Evolutionary conservation across 2,888 invertebrate species (phyloP), one percentile per base, ranked within the genome.

Genomic region (Hypomecis atomaria): DNA sequence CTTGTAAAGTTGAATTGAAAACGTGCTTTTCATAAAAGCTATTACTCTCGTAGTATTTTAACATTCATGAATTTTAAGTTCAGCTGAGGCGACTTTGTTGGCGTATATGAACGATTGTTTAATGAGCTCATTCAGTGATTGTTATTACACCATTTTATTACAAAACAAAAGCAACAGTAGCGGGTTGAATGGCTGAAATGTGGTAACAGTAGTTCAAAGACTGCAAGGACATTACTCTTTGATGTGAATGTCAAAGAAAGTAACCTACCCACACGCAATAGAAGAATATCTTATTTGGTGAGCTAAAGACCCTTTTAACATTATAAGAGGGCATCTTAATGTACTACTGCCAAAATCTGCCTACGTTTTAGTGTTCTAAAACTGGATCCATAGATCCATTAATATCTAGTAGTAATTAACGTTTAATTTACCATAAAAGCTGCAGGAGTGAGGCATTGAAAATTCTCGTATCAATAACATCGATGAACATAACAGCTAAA

Each of bases 1-100:
- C 71, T 74, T 76, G 50, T 74, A 23, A 23, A 1, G 67, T 71
- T 71, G 71, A 69, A 66, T 66, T 69, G 57, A 45, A 58, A 67
- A 64, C 57, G 71, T 65, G 50, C 48, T 64, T 56, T 61, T 59
- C 54, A 65, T 47, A 42, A 40, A 62, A 52, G 58, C 57, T 13
- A 49, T 66, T 58, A 9, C 44, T 60, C 44, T 34, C 7, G 49
- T 44, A 50, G 40, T 44, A 59, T 44, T 43, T 36, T 11, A 49
- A 43, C 37, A 43, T 48, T 54, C 5, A 44, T 44, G 5, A 49
- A 59, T 64, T 63, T 63, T 54, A 59, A 63, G 23, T 55, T 37
- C 38, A 45, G 44, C 44, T 36, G 33, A 52, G 44, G 33, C 10
- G 7, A 56, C 42, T n/a, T 62, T 66, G 62, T 66, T 38, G 37